These are phyloP conservation scores for Nomada goodeniana DNA, from an alignment of 2,888 invertebrate species.

Conservation along the genomic window DNA sequence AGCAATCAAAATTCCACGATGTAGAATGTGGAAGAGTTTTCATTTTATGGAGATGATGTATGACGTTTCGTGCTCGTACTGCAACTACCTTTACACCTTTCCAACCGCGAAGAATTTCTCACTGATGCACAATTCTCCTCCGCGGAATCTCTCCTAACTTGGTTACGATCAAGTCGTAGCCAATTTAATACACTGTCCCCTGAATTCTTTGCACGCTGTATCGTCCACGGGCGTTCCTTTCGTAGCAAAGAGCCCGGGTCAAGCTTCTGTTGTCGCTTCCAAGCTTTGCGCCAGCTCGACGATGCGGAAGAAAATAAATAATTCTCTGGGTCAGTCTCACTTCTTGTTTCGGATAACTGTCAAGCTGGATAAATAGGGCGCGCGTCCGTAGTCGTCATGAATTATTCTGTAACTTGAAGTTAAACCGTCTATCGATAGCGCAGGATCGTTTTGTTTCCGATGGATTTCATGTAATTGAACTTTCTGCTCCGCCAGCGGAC, in stretches of 20 bases:
- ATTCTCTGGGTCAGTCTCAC: slow-evolving; percentile 9
- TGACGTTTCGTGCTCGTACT: slow-evolving; percentile 27
- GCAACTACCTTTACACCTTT: slow-evolving; percentile 5
- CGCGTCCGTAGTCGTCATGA: slow-evolving; percentile 7
- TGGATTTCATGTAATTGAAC: slow-evolving; percentile 4
- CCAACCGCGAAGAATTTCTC: slow-evolving; percentile 9
- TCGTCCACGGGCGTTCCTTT: not conserved
- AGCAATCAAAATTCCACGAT: too few species aligned
- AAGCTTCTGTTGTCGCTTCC: not conserved
- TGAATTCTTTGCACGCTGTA: slow-evolving; percentile 8
- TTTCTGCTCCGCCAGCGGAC: not conserved
- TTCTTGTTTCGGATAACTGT: slow-evolving; percentile 12
- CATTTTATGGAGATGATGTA: not conserved
- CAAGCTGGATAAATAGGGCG: not conserved
- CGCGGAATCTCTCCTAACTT: slow-evolving; percentile 19
- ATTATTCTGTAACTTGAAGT: slow-evolving; percentile 35
- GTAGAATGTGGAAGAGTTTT: too few species aligned
- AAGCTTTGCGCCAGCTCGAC: not conserved
- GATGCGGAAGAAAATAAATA: slow-evolving; percentile 11
- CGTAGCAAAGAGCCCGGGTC: not conserved
- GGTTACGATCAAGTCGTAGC: not conserved
- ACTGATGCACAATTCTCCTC: not conserved
- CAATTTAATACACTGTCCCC: slow-evolving; percentile 26
- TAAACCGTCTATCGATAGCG: slow-evolving; percentile 5
- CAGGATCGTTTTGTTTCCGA: not conserved